A percentile compares a stretch with the other conserved stretches of the same genome.
These are phyloP conservation scores for Callosobruchus maculatus DNA, from an alignment of 2,888 invertebrate species.

Conservation along the genomic window DNA sequence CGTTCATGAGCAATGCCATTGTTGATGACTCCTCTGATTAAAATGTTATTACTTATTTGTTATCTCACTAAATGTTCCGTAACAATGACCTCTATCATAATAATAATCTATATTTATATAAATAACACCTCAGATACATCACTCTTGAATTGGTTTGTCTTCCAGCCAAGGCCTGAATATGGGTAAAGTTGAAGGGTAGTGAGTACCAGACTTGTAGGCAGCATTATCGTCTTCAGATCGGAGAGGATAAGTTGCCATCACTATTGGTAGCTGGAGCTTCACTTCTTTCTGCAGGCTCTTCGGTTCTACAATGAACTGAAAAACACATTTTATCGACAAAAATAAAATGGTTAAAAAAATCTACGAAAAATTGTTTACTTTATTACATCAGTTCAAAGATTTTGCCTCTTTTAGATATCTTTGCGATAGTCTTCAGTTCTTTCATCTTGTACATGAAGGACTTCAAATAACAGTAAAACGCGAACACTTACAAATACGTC, in stretches of 20 bases:
- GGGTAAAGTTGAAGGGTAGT: conserved; percentile 88
- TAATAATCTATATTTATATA: background rate
- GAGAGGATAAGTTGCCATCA: conserved; percentile 89
- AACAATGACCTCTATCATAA: background rate
- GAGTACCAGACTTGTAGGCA: conserved; percentile 77
- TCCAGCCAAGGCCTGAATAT: conserved; percentile 88
- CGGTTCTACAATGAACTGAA: conserved; percentile 84
- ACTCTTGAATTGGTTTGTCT: conserved; percentile 55
- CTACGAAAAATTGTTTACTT: too few species aligned
- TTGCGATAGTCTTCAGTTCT: too few species aligned
- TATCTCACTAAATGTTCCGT: background rate
- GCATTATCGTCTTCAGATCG: conserved; percentile 61
- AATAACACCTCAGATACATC: background rate
- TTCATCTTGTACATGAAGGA: too few species aligned
- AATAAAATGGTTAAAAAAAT: too few species aligned
- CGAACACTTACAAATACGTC: conserved; percentile 78
- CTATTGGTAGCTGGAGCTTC: conserved; percentile 85
- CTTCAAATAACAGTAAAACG: too few species aligned
- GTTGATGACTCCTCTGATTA: too few species aligned
- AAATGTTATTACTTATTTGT: too few species aligned
- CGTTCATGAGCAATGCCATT: too few species aligned
- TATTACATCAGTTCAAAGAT: too few species aligned
- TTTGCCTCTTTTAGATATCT: too few species aligned
- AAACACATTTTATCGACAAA: too few species aligned
- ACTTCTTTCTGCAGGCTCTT: conserved; percentile 90